Conservation (phyloP, 2,888 invertebrate species). For the Thymelicus sylvestris region DNA sequence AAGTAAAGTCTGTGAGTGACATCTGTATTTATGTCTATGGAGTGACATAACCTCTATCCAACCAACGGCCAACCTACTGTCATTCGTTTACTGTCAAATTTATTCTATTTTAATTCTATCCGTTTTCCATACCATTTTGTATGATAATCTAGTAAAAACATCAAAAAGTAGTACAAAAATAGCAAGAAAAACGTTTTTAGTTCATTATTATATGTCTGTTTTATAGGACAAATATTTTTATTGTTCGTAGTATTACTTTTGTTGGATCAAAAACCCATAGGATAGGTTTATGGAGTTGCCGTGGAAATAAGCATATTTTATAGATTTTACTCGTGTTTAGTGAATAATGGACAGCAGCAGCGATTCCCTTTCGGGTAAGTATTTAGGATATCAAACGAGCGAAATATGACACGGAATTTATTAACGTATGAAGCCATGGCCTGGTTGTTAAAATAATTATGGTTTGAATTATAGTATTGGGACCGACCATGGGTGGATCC, state of each 20-base stretch:
- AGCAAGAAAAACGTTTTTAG: conserved; percentile 2
- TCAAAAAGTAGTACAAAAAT: conserved; percentile 3
- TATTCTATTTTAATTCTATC: conserved; percentile 9
- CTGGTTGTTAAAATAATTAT: background rate
- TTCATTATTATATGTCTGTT: conserved; percentile 8
- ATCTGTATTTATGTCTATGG: no score
- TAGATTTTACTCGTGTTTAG: conserved; percentile 40
- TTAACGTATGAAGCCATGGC: background rate
- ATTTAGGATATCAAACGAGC: background rate
- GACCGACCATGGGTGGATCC: conserved; percentile 66
- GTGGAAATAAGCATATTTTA: conserved; percentile 34
- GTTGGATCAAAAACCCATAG: conserved; percentile 9
- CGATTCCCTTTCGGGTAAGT: conserved; percentile 73
- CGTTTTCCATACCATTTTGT: conserved; percentile 6
- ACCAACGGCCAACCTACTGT: background rate
- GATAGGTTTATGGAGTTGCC: conserved; percentile 37
- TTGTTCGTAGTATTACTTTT: conserved; percentile 39
- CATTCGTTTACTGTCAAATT: conserved; percentile 25
- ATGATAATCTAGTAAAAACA: conserved; percentile 18
- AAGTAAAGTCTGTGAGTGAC: no score
- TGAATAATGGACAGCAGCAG: conserved; percentile 72
- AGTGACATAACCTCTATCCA: no score
- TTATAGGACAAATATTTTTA: conserved; percentile 13
- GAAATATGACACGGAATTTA: background rate
- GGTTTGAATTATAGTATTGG: conserved; percentile 57